Conservation (phyloP, 1,140 invertebrate species). For the Euglossa dilemma region DNA sequence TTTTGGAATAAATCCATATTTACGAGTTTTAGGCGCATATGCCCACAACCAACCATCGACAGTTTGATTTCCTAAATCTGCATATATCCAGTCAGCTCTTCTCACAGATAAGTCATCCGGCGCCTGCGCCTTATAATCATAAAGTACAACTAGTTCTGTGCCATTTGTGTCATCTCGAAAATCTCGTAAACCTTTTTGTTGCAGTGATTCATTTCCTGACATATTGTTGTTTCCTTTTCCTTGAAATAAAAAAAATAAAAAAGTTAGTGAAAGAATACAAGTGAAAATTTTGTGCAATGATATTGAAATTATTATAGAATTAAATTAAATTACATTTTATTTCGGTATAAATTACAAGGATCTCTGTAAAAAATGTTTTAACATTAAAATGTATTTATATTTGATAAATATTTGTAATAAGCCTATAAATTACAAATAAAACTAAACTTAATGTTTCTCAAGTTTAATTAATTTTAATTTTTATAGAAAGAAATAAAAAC, state of each 20-base stretch:
- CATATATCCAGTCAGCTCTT: slow-evolving; percentile 96
- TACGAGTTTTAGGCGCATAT: slow-evolving; percentile 94
- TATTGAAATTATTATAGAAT: not conserved
- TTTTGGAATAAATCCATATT: slow-evolving; percentile 97
- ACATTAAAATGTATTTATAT: too few relatives aligned
- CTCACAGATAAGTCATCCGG: slow-evolving; percentile 95
- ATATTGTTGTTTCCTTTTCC: slow-evolving; percentile 73
- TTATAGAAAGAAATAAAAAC: not conserved
- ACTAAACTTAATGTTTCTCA: not conserved
- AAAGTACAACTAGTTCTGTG: slow-evolving; percentile 95
- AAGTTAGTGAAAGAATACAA: too few relatives aligned
- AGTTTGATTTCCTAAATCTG: slow-evolving; percentile 95
- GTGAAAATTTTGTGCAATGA: not conserved
- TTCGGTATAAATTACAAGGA: too few relatives aligned
- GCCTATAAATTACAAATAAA: not conserved
- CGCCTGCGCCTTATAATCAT: slow-evolving; percentile 97
- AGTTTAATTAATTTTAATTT: not conserved
- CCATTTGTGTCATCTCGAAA: slow-evolving; percentile 84
- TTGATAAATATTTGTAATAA: not conserved
- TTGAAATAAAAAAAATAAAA: slow-evolving; percentile 60
- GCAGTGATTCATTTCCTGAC: slow-evolving; percentile 72
- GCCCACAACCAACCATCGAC: slow-evolving; percentile 98
- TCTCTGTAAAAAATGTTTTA: too few relatives aligned
- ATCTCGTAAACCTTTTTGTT: slow-evolving; percentile 79
- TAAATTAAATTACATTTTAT: not conserved